Base-by-base conservation (phyloP, 2,113 vertebrate species). In the Tragelaphus strepsiceros region DNA sequence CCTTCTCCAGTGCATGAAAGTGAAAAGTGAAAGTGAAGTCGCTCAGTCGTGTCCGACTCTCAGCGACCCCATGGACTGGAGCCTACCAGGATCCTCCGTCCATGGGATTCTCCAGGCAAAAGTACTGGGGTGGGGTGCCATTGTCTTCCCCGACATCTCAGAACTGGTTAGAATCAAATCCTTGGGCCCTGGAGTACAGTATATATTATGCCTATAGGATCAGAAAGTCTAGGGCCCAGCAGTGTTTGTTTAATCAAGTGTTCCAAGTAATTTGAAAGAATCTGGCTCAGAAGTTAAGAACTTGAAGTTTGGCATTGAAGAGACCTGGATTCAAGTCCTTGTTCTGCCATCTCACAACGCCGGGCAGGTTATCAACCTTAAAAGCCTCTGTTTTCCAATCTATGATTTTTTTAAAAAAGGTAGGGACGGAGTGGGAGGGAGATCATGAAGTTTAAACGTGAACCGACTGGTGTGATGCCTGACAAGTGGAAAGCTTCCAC, bases 371-470 rank as follows among this genome's bases (percentile, higher is more conserved):
- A 30, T 15, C 77, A 24, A 22, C 46, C 54, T 53, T 35, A 26
- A 91, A 90, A 74, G 6, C 15, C 71, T 28, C 30, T 5, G 6
- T 14, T 91, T 74, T 46, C 56, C 53, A 30, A 30, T 28, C 19
- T 53, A 8, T 46, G 39, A 51, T 56, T 88, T 32, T 59, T 74
- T 85, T 11, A 0, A 59, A 51, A 51, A 53, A 84, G 64, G 21
- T 2, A 5, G 19, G 13, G 21, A 83, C 0, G 0, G 5, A 24
- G 9, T 2, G 3, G 15, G 16, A 30, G 11, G 16, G 30, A 26
- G 2, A 49, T 3, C 12, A 3, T 58, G 49, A 43, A 59, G 46
- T 58, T 92, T 53, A 90, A 90, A 82, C 2, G 12, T 43, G 54
- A 71, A 71, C 46, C 28, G 35, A n/a, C 30, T 12, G 78, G 56